A percentile compares a stretch with the other conserved stretches of the same genome.
These are phyloP conservation scores for Hormiphora californensis DNA, from an alignment of 37 sponge, comb jelly and placozoan species.

Conservation along the genomic window DNA sequence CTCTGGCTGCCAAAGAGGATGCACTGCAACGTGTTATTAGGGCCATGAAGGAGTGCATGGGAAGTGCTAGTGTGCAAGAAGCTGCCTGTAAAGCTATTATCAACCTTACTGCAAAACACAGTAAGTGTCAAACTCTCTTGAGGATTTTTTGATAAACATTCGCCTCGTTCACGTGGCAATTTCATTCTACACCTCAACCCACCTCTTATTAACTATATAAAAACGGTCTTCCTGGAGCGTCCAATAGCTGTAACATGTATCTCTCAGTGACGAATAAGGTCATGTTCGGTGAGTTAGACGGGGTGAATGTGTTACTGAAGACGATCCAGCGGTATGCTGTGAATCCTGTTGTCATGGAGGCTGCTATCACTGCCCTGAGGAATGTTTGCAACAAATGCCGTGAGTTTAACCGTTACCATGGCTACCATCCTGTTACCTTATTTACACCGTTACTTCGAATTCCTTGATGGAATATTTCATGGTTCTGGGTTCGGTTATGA, in stretches of 20 bases:
- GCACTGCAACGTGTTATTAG: conserved; percentile 42
- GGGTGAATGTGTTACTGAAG: conserved; percentile 36
- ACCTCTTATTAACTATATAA: too few relatives aligned
- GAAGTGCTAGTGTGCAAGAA: conserved; percentile 46
- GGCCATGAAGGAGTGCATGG: conserved; percentile 49
- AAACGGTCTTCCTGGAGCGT: too few relatives aligned
- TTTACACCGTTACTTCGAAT: not conserved
- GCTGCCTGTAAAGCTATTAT: conserved; percentile 51
- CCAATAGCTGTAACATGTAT: too few relatives aligned
- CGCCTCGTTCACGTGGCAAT: too few relatives aligned
- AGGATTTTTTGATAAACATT: too few relatives aligned
- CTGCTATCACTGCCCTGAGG: conserved; percentile 23
- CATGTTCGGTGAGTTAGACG: conserved; percentile 27
- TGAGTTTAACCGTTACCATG: not conserved
- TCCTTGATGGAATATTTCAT: not conserved
- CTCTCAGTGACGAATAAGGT: conserved; percentile 43
- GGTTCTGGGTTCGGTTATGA: too few relatives aligned
- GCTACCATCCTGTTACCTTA: not conserved
- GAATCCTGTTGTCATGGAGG: conserved; percentile 40
- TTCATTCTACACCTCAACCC: too few relatives aligned
- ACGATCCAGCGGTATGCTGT: conserved; percentile 31
- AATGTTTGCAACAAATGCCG: conserved; percentile 46
- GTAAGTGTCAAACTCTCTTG: too few relatives aligned
- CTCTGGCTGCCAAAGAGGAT: conserved; percentile 45
- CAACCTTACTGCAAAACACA: conserved; percentile 47